A percentile compares a stretch with the other conserved stretches of the same genome.
Evolutionary conservation across 2,113 vertebrate genomes (phyloP).

Genomic region (Stegastes partitus): DNA sequence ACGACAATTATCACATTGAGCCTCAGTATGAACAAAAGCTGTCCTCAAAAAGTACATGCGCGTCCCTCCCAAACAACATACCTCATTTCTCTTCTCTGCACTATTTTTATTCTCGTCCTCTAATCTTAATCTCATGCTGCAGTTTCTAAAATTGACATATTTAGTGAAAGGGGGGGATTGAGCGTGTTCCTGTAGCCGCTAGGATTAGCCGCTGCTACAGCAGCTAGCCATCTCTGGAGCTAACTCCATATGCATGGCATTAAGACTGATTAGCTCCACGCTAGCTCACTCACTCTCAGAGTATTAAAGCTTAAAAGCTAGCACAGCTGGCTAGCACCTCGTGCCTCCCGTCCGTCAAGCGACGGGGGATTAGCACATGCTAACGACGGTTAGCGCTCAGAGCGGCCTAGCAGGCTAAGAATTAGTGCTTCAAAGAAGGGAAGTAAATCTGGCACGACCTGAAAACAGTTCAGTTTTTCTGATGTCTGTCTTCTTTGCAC

Average conservation of each 20-base stretch:
- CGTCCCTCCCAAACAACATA: not conserved
- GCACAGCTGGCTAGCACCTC: slow-evolving; percentile 60
- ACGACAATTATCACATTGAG: no score
- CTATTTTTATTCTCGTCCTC: slow-evolving; percentile 33
- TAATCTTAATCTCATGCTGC: slow-evolving; percentile 59
- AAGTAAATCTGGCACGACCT: slow-evolving; percentile 52
- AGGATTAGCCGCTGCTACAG: slow-evolving; percentile 62
- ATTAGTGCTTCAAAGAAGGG: slow-evolving; percentile 43
- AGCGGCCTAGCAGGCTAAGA: slow-evolving; percentile 8
- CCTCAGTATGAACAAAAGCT: not conserved
- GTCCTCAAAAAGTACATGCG: not conserved
- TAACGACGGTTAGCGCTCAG: slow-evolving; percentile 36
- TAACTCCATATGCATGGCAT: slow-evolving; percentile 55
- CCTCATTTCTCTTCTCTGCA: not conserved
- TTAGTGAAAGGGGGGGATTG: slow-evolving; percentile 51
- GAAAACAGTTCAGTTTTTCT: slow-evolving; percentile 4
- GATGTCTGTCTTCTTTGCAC: slow-evolving; percentile 6
- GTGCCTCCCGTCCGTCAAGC: slow-evolving; percentile 42
- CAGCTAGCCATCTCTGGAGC: slow-evolving; percentile 57
- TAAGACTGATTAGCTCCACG: slow-evolving; percentile 70
- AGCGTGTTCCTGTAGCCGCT: slow-evolving; percentile 28
- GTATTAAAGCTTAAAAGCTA: slow-evolving; percentile 71
- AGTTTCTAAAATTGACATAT: slow-evolving; percentile 66
- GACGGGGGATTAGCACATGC: slow-evolving; percentile 61
- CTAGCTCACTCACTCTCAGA: slow-evolving; percentile 61